Base-by-base conservation (phyloP, 2,113 vertebrate species). In the Hypanus sabinus region DNA sequence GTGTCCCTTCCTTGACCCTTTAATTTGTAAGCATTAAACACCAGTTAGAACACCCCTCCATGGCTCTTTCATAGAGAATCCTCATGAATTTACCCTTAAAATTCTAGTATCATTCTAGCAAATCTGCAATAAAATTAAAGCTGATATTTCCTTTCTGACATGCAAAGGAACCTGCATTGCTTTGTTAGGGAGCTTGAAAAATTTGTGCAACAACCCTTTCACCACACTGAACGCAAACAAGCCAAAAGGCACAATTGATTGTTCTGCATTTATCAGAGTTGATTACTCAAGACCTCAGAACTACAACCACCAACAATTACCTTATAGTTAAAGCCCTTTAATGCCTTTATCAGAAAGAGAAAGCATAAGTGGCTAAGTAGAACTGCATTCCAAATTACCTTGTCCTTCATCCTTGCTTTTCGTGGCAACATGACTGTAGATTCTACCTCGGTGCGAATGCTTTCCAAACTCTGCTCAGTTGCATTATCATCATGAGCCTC, bases 341-440 rank as follows among this genome's bases (percentile, higher is more conserved):
- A 11, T 11, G 62, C 5, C 14, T 60, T 87, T 62, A 27, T 30
- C 57, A 24, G n/a, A 38, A 30, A 71, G 18, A 24, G 7, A 93
- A 46, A 46, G 55, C 36, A 5, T 20, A 55, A 55, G 22, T 10
- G 68, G 22, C 10, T 27, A 93, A 0, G 8, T 93, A 38, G 10
- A 93, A 16, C 90, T 93, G 36, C 6, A 62, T 8, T 12, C 24
- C 38, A 18, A 87, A 94, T 94, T 97, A 99, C 99, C 97, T 98
- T 97, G 94, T 99, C 98, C 95, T 98, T 99, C 98, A 99, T 98
- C 95, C 97, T 97, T 94, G 97, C 97, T 96, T 98, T 98, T 95
- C 98, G 97, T 30, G 98, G 97, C 94, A 98, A 95, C 3, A 95
- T 95, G 94, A 98, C 94, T 94, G 96, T 97, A 94, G 96, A 95